phyloP scores from a whole-genome alignment of 1,140 invertebrate genomes.

The Penaeus vannamei region DNA sequence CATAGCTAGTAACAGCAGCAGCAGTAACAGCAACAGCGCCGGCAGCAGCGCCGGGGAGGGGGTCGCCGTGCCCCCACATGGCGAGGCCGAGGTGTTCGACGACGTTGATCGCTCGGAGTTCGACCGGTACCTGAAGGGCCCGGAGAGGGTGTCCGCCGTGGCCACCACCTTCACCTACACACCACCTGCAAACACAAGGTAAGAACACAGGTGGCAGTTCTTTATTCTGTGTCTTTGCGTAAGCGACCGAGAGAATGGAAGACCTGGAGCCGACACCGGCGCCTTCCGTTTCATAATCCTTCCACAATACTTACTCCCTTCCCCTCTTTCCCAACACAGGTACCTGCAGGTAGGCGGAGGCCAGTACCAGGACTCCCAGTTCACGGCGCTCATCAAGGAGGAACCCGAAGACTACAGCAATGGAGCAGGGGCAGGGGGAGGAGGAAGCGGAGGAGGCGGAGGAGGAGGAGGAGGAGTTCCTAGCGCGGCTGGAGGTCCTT shows the following conservation, averaged over 20 bases:
- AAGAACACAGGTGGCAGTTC: background rate
- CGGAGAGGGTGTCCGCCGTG: slow-evolving; percentile 50
- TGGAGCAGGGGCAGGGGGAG: background rate
- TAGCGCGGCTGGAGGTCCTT: background rate
- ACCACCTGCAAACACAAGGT: slow-evolving; percentile 60
- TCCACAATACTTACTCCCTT: background rate
- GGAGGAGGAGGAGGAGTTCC: background rate
- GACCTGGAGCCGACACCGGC: background rate
- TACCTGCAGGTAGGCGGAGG: slow-evolving; percentile 37
- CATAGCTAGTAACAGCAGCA: background rate
- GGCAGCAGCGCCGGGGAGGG: slow-evolving; percentile 1
- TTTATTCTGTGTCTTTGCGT: slow-evolving; percentile 2
- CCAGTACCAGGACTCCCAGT: slow-evolving; percentile 49
- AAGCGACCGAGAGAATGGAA: background rate
- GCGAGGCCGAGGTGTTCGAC: slow-evolving; percentile 66
- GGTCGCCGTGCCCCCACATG: slow-evolving; percentile 37
- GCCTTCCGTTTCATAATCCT: background rate
- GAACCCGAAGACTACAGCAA: slow-evolving; percentile 53
- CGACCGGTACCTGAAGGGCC: slow-evolving; percentile 68
- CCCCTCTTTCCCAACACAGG: slow-evolving; percentile 19
- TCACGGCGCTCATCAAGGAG: slow-evolving; percentile 54
- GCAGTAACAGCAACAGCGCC: slow-evolving; percentile 27
- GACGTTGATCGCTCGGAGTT: slow-evolving; percentile 69
- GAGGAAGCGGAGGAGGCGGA: background rate
- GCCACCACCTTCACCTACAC: slow-evolving; percentile 51